Percentiles rank a stretch among this genome's conserved stretches.
Conservation (phyloP, 2,797 vertebrate species). For the Tachyglossus aculeatus region DNA sequence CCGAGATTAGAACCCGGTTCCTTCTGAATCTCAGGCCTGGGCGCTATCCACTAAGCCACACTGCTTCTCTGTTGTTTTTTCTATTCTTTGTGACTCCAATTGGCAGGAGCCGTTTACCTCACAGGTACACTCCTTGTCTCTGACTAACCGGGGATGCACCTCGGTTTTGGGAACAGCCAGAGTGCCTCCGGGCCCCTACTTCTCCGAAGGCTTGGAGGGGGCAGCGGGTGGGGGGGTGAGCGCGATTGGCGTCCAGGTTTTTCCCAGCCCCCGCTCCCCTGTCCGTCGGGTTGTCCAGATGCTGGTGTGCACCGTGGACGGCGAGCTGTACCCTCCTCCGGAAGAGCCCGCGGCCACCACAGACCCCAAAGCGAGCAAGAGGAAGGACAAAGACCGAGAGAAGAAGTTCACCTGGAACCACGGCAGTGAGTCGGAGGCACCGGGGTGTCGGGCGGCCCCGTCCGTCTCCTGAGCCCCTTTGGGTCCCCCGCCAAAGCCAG, state of each 20-base stretch:
- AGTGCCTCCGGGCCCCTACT: background rate
- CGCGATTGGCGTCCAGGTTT: slow-evolving; percentile 13
- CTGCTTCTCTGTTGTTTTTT: slow-evolving; percentile 23
- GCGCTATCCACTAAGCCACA: too few species aligned
- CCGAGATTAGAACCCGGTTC: too few species aligned
- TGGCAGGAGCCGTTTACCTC: slow-evolving; percentile 19
- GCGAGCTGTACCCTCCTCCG: slow-evolving; percentile 93
- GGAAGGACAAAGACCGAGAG: slow-evolving; percentile 95
- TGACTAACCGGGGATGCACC: background rate
- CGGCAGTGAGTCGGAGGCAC: slow-evolving; percentile 74
- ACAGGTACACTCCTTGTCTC: slow-evolving; percentile 8
- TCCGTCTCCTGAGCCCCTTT: slow-evolving; percentile 3
- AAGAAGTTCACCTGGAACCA: slow-evolving; percentile 99
- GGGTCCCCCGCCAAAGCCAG: slow-evolving; percentile 5
- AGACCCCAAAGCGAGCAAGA: slow-evolving; percentile 94
- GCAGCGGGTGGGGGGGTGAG: background rate
- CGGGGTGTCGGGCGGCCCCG: background rate
- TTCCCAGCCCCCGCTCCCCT: slow-evolving; percentile 6
- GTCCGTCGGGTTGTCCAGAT: slow-evolving; percentile 78
- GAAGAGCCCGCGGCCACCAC: slow-evolving; percentile 89
- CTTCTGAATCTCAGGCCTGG: too few species aligned
- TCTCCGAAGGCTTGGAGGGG: too few species aligned
- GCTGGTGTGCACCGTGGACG: slow-evolving; percentile 95
- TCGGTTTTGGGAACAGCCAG: background rate
- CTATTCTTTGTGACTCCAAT: slow-evolving; percentile 40